Evolutionary conservation across 2,113 vertebrate species (phyloP).

Genomic region (Atherinomorus stipes): DNA sequence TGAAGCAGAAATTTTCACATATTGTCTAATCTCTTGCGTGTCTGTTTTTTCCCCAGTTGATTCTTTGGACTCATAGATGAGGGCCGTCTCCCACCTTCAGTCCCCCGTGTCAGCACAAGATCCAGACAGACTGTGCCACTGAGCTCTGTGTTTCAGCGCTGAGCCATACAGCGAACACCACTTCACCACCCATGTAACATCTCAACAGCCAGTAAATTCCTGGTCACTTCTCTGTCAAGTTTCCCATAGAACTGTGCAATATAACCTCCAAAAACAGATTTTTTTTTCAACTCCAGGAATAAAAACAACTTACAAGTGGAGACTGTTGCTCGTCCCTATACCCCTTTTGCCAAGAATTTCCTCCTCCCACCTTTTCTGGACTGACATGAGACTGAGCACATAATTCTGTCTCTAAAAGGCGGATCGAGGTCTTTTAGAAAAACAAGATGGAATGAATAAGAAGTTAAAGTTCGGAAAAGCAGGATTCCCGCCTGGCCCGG

Average conservation of each 20-base stretch:
- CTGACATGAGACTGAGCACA: conserved; percentile 34
- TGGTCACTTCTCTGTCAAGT: conserved; percentile 44
- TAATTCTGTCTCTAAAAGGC: conserved; percentile 54
- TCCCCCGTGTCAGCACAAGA: conserved; percentile 41
- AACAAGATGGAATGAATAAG: not conserved
- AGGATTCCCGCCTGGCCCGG: conserved; percentile 33
- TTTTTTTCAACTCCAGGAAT: conserved; percentile 6
- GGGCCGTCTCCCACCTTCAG: conserved; percentile 10
- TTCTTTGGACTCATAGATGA: conserved; percentile 80
- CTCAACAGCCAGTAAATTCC: conserved; percentile 48
- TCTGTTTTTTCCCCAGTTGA: conserved; percentile 70
- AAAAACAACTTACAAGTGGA: conserved; percentile 39
- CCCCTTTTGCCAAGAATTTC: conserved; percentile 68
- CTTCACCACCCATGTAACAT: conserved; percentile 54
- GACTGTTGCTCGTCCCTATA: conserved; percentile 32
- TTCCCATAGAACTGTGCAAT: conserved; percentile 61
- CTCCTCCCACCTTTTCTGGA: conserved; percentile 36
- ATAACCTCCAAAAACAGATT: conserved; percentile 44
- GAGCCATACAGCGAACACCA: conserved; percentile 54
- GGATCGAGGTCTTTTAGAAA: conserved; percentile 37
- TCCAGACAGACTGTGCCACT: conserved; percentile 49
- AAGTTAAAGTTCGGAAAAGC: conserved; percentile 5
- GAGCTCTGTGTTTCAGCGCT: conserved; percentile 44
- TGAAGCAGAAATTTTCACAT: not conserved
- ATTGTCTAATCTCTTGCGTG: conserved; percentile 9